These are phyloP conservation scores for Grantiella picta DNA, from an alignment of 2,113 vertebrate species.

Conservation along the genomic window DNA sequence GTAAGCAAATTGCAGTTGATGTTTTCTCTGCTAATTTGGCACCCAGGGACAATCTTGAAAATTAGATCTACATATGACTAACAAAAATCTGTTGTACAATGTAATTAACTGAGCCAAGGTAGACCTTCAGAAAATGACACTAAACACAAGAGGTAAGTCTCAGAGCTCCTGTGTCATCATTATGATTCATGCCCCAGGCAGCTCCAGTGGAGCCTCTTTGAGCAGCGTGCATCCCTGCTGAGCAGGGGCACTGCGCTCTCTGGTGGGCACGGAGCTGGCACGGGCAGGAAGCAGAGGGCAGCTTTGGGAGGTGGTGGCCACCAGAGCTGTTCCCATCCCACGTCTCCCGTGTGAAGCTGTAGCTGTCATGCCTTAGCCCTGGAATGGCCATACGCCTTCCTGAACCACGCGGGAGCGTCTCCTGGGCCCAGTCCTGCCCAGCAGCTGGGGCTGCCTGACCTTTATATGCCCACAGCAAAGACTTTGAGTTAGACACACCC, in stretches of 20 bases:
- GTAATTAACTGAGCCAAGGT: not conserved
- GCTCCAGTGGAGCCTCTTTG: not conserved
- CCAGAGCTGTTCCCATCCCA: fast-evolving
- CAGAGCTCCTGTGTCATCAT: not conserved
- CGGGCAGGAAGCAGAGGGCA: not conserved
- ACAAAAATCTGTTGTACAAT: not conserved
- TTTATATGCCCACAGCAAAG: not conserved
- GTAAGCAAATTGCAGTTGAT: conserved; percentile 39
- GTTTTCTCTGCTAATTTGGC: conserved; percentile 15
- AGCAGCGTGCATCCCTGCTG: not conserved
- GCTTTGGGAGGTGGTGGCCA: fast-evolving
- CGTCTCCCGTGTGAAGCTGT: fast-evolving
- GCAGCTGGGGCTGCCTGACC: fast-evolving
- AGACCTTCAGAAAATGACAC: not conserved
- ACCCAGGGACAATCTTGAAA: not conserved
- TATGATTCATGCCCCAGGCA: not conserved
- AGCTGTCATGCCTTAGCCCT: fast-evolving
- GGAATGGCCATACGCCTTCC: not conserved
- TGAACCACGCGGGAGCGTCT: fast-evolving
- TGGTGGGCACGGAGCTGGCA: not conserved
- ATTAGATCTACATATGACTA: conserved; percentile 43
- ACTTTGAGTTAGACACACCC: not conserved
- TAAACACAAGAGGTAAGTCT: not conserved
- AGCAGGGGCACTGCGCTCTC: conserved; percentile 20
- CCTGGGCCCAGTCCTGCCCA: fast-evolving